phyloP scores from a whole-genome alignment of 2,113 vertebrate species.

The Sardina pilchardus region DNA sequence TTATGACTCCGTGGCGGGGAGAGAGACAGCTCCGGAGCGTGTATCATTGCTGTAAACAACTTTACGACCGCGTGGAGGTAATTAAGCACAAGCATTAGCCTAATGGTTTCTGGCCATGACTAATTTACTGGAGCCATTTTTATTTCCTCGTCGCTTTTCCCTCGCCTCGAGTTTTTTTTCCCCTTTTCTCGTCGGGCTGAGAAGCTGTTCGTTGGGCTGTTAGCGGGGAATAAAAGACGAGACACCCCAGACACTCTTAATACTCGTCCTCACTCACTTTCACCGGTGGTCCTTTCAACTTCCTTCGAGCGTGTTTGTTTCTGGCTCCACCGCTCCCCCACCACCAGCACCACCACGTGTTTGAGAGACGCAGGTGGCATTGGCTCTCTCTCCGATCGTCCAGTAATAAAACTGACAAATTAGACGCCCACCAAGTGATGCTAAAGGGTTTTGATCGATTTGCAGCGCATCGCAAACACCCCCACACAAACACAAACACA shows the following conservation, averaged over 20 bases:
- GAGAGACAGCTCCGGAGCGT: conserved; percentile 52
- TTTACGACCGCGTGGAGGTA: conserved; percentile 58
- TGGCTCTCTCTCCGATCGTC: not conserved
- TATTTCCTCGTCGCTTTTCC: not conserved
- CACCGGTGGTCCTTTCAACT: not conserved
- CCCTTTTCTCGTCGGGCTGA: not conserved
- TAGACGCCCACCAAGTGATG: not conserved
- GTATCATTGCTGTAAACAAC: conserved; percentile 65
- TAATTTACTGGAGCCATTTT: conserved; percentile 55
- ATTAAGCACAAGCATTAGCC: conserved; percentile 64
- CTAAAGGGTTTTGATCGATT: not conserved
- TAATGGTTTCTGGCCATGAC: conserved; percentile 64
- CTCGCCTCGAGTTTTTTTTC: conserved; percentile 17
- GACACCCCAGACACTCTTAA: not conserved
- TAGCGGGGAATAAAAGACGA: not conserved
- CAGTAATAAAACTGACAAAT: not conserved
- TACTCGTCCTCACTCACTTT: not conserved
- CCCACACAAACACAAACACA: not conserved
- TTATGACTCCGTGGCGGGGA: conserved; percentile 37
- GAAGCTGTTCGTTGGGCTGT: not conserved
- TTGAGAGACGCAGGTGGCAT: not conserved
- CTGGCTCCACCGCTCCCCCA: not conserved
- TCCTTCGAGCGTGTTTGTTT: not conserved
- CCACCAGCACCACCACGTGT: not conserved
- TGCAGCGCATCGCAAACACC: not conserved